Percentiles rank a stretch among this genome's conserved stretches.
These are phyloP conservation scores for Pseudomugil gertrudae DNA, from an alignment of 2,797 vertebrate species.

Conservation along the genomic window DNA sequence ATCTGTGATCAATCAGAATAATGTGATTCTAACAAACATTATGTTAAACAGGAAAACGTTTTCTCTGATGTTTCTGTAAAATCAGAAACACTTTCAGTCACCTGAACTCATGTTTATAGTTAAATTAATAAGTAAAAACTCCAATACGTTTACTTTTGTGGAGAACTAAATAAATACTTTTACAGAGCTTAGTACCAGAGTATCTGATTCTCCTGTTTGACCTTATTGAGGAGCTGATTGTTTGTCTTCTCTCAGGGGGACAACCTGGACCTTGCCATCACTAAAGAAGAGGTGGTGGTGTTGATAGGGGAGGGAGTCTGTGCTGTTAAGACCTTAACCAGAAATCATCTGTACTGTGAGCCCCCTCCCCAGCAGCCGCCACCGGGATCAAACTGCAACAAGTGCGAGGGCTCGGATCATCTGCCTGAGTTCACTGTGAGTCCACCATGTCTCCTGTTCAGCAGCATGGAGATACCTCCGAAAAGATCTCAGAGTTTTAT, in stretches of 20 bases:
- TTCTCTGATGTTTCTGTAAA: neutral
- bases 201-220: too few species aligned
- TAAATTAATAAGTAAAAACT: neutral
- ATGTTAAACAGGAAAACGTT: neutral
- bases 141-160: neutral
- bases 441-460: neutral
- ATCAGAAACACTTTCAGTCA: neutral
- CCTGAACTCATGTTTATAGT: neutral
- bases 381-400: slow-evolving; percentile 74
- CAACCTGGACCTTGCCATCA: slow-evolving; percentile 93
- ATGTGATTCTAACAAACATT: too few species aligned
- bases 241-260: slow-evolving; percentile 84
- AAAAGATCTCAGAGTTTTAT: too few species aligned
- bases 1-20: too few species aligned
- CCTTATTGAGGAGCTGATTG: neutral
- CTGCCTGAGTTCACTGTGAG: slow-evolving; percentile 94
- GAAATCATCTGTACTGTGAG: slow-evolving; percentile 94
- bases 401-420: slow-evolving; percentile 86
- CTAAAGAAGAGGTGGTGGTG: slow-evolving; percentile 95
- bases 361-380: slow-evolving; percentile 90
- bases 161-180: neutral
- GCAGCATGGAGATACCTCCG: neutral
- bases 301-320: slow-evolving; percentile 92
- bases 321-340: slow-evolving; percentile 92
- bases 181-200: neutral